Evolutionary conservation across 2,797 vertebrate species (phyloP).

Genomic region (Chloroceryle amazona): DNA sequence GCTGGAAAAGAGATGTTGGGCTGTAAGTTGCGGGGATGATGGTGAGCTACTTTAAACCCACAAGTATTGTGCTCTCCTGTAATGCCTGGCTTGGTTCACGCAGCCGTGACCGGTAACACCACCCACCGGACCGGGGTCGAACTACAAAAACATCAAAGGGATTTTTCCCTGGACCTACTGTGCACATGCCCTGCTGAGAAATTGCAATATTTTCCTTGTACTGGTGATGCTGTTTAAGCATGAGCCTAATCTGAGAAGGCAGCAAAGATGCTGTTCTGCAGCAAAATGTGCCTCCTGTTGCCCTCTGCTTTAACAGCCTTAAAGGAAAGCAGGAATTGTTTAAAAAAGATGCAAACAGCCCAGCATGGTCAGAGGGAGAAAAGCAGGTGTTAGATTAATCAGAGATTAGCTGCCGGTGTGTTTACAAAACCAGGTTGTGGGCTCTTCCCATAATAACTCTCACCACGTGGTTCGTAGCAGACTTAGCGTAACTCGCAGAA

Average conservation of each 20-base stretch:
- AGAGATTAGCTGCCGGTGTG: neutral
- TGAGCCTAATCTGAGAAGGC: neutral
- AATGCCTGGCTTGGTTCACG: neutral
- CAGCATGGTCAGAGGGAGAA: neutral
- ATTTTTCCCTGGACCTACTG: neutral
- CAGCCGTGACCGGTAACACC: neutral
- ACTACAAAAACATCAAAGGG: neutral
- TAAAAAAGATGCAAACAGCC: neutral
- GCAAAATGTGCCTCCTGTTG: neutral
- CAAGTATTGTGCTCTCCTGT: neutral
- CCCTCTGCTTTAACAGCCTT: neutral
- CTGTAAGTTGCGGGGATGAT: neutral
- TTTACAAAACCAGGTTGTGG: neutral
- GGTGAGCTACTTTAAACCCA: neutral
- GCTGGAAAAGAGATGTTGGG: neutral
- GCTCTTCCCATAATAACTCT: neutral
- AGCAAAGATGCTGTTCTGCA: neutral
- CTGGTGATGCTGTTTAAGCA: neutral
- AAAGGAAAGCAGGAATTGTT: neutral
- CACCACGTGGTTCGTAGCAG: constrained; percentile 3
- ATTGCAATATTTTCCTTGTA: neutral
- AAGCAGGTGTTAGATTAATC: neutral
- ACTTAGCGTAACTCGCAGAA: neutral
- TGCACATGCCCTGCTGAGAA: neutral
- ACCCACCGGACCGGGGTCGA: neutral